Base-by-base conservation (phyloP, 2,888 invertebrate genomes). In the Lasius fuliginosus region DNA sequence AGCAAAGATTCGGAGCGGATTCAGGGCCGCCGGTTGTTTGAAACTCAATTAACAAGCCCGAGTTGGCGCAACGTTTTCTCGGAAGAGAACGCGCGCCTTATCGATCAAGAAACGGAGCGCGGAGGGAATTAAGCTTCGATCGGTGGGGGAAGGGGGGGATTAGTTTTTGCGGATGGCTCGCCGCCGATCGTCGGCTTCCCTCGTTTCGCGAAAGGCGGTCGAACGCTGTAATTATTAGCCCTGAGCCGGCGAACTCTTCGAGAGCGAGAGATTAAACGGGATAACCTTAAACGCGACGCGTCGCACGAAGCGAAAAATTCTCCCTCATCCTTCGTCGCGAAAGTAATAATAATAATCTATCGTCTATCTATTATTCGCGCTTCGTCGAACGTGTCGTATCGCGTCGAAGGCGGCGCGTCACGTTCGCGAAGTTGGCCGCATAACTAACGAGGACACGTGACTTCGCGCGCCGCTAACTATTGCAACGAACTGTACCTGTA, bases 1-100 rank as follows among this genome's bases (percentile, higher is more conserved):
- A 76, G 46, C 71, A 74, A 87, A 85, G 65, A 85, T 87, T 71
- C 60, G 65, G 67, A 77, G 71, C 68, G 56, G 74, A 56, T 60
- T 18, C 53, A 30, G 64, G 82, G 58, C 33, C 68, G 69, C 46
- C 68, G 36, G 71, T 87, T 82, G 75, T 85, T 83, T 77, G 58
- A 77, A 83, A 83, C 69, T 81, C 49, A 42, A 49, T 62, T 75
- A 77, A 82, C 82, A 56, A 77, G 58, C 76, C 27, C 49, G 69
- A 49, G 77, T 83, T 69, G 60, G 9, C 60, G 49, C 33, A 69
- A 82, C 75, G 68, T 82, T 83, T 58, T 62, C 65, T 58, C 82
- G 53, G 42, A 73, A 23, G 58, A 49, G 60, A 75, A 46, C 67
- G 42, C 71, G 71, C 64, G 64, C 60, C 74, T 82, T 86, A 87